These are phyloP conservation scores for Drosophila mojavensis DNA, from an alignment of 1,140 invertebrate genomes.

Conservation along the genomic window DNA sequence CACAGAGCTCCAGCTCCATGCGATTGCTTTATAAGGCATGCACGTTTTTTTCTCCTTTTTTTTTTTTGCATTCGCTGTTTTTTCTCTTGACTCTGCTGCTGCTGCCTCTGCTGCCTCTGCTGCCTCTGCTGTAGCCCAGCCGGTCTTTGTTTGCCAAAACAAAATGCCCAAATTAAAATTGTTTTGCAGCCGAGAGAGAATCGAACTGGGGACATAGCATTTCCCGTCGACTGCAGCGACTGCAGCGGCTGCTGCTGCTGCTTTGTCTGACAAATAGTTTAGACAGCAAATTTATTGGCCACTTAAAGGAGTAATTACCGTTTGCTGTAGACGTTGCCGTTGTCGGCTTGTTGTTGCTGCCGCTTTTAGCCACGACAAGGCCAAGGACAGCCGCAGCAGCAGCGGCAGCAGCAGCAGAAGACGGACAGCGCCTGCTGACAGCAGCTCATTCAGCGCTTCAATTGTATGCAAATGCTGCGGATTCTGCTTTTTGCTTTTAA, in stretches of 20 bases:
- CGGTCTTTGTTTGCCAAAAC: conserved; percentile 80
- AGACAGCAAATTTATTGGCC: conserved; percentile 84
- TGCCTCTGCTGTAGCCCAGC: conserved; percentile 14
- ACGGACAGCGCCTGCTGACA: conserved; percentile 44
- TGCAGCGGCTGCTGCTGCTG: conserved; percentile 41
- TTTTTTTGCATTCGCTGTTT: conserved; percentile 6
- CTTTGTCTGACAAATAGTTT: conserved; percentile 83
- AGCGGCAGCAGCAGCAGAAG: not conserved
- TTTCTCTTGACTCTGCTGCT: conserved; percentile 12
- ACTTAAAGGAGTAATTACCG: conserved; percentile 83
- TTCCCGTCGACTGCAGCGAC: conserved; percentile 52
- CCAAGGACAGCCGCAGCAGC: conserved; percentile 55
- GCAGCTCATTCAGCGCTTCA: conserved; percentile 64
- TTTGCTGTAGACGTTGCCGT: conserved; percentile 53
- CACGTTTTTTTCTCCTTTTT: conserved; percentile 56
- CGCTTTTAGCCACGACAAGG: conserved; percentile 74
- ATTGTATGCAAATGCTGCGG: conserved; percentile 61
- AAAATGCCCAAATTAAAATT: conserved; percentile 83
- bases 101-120: not conserved
- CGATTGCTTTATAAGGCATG: conserved; percentile 68
- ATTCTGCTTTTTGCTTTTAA: conserved; percentile 44
- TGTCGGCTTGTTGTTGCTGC: conserved; percentile 35
- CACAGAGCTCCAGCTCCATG: conserved; percentile 16
- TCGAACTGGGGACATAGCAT: conserved; percentile 60
- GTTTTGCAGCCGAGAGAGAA: conserved; percentile 54